A percentile compares a stretch with the other conserved stretches of the same genome.
Conservation (phyloP, 1,140 invertebrate genomes). For the Cydia amplana region DNA sequence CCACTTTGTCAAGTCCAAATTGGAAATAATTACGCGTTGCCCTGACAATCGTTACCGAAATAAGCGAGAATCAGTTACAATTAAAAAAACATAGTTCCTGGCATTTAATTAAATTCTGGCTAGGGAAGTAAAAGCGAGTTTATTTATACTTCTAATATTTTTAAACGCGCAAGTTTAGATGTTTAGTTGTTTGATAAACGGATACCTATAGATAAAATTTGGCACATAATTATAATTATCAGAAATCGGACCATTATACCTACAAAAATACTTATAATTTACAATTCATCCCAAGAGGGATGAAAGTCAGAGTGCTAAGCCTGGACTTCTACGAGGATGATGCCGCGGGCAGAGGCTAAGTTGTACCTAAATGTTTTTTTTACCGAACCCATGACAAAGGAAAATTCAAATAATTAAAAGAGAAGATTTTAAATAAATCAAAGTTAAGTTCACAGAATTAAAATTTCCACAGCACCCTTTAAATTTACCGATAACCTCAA, state of each 20-base stretch:
- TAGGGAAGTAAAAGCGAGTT: neutral
- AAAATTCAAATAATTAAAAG: neutral
- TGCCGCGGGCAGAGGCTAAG: no score
- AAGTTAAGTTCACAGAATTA: neutral
- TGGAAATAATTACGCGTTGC: neutral
- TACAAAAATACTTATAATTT: no score
- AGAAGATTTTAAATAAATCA: neutral
- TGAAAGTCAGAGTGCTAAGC: no score
- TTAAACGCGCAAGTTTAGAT: no score
- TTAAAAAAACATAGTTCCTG: neutral
- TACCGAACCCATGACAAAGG: neutral
- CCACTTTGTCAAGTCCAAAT: neutral
- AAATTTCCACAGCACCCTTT: slow-evolving; percentile 4
- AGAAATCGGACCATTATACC: no score
- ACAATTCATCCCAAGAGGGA: no score
- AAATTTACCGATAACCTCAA: neutral
- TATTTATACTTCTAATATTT: neutral
- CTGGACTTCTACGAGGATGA: no score
- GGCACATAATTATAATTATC: no score
- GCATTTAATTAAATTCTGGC: neutral
- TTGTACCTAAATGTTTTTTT: neutral
- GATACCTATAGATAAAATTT: no score
- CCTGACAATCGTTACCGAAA: neutral
- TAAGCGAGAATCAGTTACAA: neutral
- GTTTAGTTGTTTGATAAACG: no score